Evolutionary conservation across 2,888 invertebrate genomes (phyloP).

Genomic region (Cephus pygmeus): DNA sequence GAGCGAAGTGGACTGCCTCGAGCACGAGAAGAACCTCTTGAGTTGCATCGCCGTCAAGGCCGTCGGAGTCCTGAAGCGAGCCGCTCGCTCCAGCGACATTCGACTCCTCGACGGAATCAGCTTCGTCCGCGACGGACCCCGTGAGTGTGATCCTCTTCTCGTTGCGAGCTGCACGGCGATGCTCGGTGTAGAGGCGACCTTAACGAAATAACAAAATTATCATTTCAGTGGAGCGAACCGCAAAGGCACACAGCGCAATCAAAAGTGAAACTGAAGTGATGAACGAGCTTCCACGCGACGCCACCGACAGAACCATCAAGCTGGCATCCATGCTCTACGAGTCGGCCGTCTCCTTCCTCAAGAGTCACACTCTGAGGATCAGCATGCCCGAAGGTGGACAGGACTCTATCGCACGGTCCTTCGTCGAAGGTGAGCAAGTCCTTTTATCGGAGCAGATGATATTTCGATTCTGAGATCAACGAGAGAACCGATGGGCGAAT

Average conservation of each 20-base stretch:
- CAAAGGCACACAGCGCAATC: conserved; percentile 26
- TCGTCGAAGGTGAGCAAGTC: conserved; percentile 77
- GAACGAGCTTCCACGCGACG: conserved; percentile 68
- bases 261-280: conserved; percentile 67
- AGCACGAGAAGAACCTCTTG: conserved; percentile 67
- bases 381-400: conserved; percentile 75
- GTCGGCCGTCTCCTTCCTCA: conserved; percentile 70
- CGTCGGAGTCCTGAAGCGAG: conserved; percentile 69
- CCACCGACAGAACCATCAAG: conserved; percentile 68
- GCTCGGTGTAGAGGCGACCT: neutral
- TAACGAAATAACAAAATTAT: too few relatives aligned
- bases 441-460: conserved; percentile 12
- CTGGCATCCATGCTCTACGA: conserved; percentile 71
- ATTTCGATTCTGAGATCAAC: neutral
- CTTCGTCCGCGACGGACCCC: conserved; percentile 65
- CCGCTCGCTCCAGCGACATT: conserved; percentile 70
- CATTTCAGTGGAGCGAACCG: too few relatives aligned
- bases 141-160: conserved; percentile 43
- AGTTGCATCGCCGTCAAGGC: conserved; percentile 73
- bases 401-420: conserved; percentile 74
- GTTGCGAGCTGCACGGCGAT: neutral
- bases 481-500: neutral
- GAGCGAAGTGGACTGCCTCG: conserved; percentile 50
- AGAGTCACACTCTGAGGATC: conserved; percentile 75
- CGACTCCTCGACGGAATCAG: conserved; percentile 71